A percentile compares a stretch with the other conserved stretches of the same genome.
Evolutionary conservation across 2,888 invertebrate species (phyloP).

Genomic region (Bursaphelenchus okinawaensis): DNA sequence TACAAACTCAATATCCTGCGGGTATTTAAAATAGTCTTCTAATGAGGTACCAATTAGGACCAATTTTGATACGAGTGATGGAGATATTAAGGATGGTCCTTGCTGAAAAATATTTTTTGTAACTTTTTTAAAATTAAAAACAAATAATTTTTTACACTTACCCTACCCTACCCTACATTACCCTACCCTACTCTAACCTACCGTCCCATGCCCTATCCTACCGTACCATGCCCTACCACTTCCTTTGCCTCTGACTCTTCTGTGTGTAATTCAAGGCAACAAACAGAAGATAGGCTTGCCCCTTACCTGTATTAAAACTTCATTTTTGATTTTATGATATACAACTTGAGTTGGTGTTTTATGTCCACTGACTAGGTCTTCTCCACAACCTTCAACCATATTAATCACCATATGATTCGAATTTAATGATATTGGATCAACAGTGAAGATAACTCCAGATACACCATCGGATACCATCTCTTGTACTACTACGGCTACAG

Average conservation of each 20-base stretch:
- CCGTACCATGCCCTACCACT: no score
- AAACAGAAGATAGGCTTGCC: no score
- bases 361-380: constrained; percentile 68
- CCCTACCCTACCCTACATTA: no score
- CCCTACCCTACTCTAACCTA: no score
- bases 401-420: constrained; percentile 70
- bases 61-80: background rate
- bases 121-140: no score
- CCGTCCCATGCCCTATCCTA: no score
- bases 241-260: no score
- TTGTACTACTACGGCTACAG: constrained; percentile 77
- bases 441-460: constrained; percentile 72
- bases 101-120: no score
- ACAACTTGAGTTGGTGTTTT: constrained; percentile 69
- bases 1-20: constrained; percentile 79
- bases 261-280: no score
- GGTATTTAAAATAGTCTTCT: constrained; percentile 69
- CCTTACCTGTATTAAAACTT: background rate
- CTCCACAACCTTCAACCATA: constrained; percentile 77
- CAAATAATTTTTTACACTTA: no score
- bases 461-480: constrained; percentile 69
- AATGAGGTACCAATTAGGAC: constrained; percentile 63
- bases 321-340: no score
- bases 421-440: constrained; percentile 71
- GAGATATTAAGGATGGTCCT: no score